Percentiles rank a stretch among this genome's conserved stretches.
phyloP scores from a whole-genome alignment of 2,113 vertebrate species.

The Hypomesus transpacificus region DNA sequence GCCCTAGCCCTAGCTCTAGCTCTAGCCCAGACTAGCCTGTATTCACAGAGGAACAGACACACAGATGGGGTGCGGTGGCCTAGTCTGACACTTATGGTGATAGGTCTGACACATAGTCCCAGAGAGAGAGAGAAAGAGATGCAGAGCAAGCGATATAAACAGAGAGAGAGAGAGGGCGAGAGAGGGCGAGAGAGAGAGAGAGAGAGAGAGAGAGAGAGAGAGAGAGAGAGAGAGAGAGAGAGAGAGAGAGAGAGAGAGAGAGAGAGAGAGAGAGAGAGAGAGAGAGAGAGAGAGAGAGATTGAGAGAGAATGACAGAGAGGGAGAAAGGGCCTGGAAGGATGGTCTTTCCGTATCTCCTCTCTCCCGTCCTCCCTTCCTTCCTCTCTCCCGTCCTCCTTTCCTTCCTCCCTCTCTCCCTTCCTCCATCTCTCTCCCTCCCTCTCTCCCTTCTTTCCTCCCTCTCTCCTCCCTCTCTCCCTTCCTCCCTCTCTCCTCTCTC shows the following conservation, averaged over 20 bases:
- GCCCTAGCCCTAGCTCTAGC: slow-evolving; percentile 3
- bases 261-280: slow-evolving; percentile 16
- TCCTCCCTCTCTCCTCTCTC: slow-evolving; percentile 29
- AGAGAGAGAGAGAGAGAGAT: too few species aligned
- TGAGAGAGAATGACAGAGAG: slow-evolving; percentile 15
- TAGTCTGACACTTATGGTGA: too few species aligned
- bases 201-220: slow-evolving; percentile 1
- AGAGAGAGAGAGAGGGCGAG: too few species aligned
- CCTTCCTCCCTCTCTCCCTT: not conserved
- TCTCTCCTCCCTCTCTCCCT: slow-evolving; percentile 4
- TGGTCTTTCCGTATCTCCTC: slow-evolving; percentile 2
- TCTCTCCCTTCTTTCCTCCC: slow-evolving; percentile 8
- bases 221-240: slow-evolving; percentile 20
- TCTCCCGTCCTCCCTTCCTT: not conserved
- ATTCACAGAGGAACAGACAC: too few species aligned
- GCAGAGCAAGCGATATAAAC: too few species aligned
- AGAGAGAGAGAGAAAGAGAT: too few species aligned
- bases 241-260: too few species aligned
- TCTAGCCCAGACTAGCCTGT: not conserved
- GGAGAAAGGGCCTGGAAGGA: slow-evolving; percentile 44
- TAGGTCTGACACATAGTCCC: too few species aligned
- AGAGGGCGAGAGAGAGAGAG: not conserved
- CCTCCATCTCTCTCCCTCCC: not conserved
- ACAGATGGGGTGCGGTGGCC: too few species aligned
- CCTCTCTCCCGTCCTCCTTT: not conserved